A percentile compares a stretch with the other conserved stretches of the same genome.
These are phyloP conservation scores for Chamaea fasciata DNA, from an alignment of 2,113 vertebrate species.

Conservation along the genomic window DNA sequence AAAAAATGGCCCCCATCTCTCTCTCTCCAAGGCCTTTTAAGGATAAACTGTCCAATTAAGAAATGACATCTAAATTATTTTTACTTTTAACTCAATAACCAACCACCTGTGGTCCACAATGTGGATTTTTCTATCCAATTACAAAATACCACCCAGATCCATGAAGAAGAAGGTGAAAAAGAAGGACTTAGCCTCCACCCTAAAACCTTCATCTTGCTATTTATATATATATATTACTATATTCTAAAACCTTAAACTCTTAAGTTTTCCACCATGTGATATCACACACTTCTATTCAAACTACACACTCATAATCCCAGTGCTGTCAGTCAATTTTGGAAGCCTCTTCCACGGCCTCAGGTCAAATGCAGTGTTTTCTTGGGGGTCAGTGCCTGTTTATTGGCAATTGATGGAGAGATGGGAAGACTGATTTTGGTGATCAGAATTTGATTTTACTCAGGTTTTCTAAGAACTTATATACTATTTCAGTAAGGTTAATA, in stretches of 20 bases:
- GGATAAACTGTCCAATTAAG: background rate
- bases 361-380: background rate
- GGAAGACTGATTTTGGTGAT: no score
- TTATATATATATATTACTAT: background rate
- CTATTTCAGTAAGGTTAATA: no score
- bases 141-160: background rate
- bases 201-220: background rate
- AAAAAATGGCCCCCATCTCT: background rate
- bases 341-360: rapidly evolving
- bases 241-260: background rate
- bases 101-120: background rate
- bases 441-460: no score
- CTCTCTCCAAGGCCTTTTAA: background rate
- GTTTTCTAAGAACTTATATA: no score
- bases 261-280: background rate
- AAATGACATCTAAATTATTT: background rate
- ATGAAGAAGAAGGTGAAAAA: background rate
- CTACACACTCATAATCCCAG: background rate
- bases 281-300: background rate
- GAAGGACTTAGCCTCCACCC: background rate
- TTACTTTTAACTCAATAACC: background rate
- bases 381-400: background rate
- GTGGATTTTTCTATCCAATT: background rate
- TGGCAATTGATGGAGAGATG: no score
- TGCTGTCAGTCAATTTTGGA: background rate